Base-by-base conservation (phyloP, 2,113 vertebrate species). In the Danionella cerebrum region DNA sequence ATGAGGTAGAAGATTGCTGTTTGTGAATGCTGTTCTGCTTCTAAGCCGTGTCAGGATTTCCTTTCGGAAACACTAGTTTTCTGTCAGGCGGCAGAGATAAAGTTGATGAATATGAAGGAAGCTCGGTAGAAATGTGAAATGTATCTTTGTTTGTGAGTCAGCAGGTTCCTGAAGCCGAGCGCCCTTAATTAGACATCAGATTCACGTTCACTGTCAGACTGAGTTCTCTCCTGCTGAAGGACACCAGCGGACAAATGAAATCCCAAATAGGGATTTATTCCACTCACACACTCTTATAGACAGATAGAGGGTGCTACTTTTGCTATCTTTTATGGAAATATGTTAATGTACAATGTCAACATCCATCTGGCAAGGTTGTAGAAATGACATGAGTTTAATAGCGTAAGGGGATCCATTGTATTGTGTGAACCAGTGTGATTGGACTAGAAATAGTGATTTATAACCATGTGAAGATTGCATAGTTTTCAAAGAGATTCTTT, bases 151-250 rank as follows among this genome's bases (percentile, higher is more conserved):
- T 52, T 52, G n/a, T 31, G 18, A 52, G 27, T 53, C 50, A 53
- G 50, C 50, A 33, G 29, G 50, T 53, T 53, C 50, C 50, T 33
- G 14, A 18, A 53, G 50, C 50, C 6, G 50, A 18, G 50, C 9
- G 5, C 25, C 27, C 33, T 53, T 53, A 53, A 53, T 53, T 53
- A 53, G 33, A 33, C 50, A 53, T 53, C 50, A 53, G 27, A 53
- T 53, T 31, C 50, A 53, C 14, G 27, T 53, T 19, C 50, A 14
- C 50, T 53, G 50, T 53, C 50, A 33, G 27, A 53, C 4, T 18
- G 27, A 53, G 29, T 27, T 53, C 50, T 11, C 50, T 31, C 27
- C 29, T 53, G 25, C 50, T 33, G 16, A 53, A 53, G 50, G 50
- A 53, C 50, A 33, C 14, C 2, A 53, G 25, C 10, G 8, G 50